A percentile compares a stretch with the other conserved stretches of the same genome.
Conservation (phyloP, 2,113 vertebrate species). For the Excalfactoria chinensis region DNA sequence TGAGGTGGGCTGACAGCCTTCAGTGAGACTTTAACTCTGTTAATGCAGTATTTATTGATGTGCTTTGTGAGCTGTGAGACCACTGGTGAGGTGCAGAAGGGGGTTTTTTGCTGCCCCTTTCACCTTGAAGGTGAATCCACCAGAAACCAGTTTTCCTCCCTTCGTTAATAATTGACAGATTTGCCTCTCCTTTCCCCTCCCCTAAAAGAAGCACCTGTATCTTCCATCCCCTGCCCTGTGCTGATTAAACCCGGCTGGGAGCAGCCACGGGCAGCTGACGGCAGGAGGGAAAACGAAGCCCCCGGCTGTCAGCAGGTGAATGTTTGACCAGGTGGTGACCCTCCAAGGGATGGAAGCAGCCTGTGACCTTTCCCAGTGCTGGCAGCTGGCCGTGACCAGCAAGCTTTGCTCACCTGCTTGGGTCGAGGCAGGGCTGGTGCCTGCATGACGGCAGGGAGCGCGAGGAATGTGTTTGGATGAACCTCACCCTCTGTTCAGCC, state of each 20-base stretch:
- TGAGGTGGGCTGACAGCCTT: too few relatives aligned
- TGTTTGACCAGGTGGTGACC: constrained; percentile 53
- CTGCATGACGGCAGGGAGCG: neutral
- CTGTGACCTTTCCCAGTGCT: constrained; percentile 18
- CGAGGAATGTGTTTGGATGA: neutral
- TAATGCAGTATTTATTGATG: neutral
- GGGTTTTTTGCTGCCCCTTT: neutral
- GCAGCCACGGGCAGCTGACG: neutral
- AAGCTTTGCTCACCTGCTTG: fast-evolving
- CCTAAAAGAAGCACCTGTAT: fast-evolving
- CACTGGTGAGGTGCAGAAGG: fast-evolving
- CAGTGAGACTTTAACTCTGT: neutral
- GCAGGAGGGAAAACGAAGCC: neutral
- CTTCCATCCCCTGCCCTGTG: neutral
- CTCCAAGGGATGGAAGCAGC: neutral
- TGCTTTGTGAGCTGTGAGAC: neutral
- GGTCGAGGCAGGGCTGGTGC: neutral
- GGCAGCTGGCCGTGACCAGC: neutral
- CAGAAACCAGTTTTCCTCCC: neutral
- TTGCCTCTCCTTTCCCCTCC: neutral
- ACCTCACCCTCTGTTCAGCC: constrained; percentile 5
- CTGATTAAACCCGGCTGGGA: neutral
- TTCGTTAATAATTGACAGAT: neutral
- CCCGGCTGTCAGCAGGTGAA: neutral
- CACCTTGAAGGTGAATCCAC: neutral